Conservation (phyloP, 2,888 invertebrate species). For the Zygogramma bicolorata region DNA sequence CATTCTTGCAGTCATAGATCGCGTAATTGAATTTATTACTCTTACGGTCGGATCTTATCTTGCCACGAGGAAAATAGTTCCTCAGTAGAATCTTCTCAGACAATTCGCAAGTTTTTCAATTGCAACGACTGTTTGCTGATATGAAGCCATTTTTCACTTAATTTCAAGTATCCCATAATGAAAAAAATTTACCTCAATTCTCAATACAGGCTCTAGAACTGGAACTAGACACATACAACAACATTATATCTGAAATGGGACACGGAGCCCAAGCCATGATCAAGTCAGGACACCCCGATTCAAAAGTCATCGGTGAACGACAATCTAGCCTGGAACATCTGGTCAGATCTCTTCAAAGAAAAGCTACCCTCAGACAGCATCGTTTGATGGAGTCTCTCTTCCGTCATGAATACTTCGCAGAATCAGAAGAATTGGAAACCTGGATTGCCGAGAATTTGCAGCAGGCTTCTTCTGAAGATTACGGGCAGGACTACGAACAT, state of each 20-base stretch:
- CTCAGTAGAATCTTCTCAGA: no score
- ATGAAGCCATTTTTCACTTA: no score
- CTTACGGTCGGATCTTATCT: no score
- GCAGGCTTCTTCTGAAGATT: constrained; percentile 91
- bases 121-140: no score
- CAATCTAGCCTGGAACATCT: constrained; percentile 83
- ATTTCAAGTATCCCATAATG: no score
- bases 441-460: constrained; percentile 95
- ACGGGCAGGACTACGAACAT: constrained; percentile 95
- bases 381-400: constrained; percentile 92
- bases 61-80: no score
- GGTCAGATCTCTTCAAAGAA: constrained; percentile 83
- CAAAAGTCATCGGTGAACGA: constrained; percentile 82
- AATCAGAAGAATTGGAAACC: constrained; percentile 89
- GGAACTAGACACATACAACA: constrained; percentile 91
- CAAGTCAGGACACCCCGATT: constrained; percentile 84
- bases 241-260: constrained; percentile 93
- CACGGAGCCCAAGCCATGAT: constrained; percentile 87
- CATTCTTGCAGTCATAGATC: no score
- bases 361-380: constrained; percentile 83
- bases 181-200: neutral
- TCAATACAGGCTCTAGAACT: constrained; percentile 81
- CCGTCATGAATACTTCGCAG: constrained; percentile 89
- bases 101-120: no score
- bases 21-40: no score